These are phyloP conservation scores for Diogma glabrata DNA, from an alignment of 2,888 invertebrate species.

Conservation along the genomic window DNA sequence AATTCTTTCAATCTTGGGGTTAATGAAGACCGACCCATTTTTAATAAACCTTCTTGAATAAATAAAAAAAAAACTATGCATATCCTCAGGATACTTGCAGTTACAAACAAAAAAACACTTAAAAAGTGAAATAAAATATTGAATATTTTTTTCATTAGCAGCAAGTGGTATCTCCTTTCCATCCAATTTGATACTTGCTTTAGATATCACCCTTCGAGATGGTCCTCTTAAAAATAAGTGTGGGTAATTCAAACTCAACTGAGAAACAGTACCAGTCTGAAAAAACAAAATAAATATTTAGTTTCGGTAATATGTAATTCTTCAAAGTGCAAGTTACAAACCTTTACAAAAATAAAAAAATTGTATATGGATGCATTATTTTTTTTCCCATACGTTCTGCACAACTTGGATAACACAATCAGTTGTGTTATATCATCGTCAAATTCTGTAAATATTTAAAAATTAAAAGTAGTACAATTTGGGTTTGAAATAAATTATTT, in stretches of 20 bases:
- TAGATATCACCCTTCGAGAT: neutral
- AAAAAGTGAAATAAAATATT: neutral
- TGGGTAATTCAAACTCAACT: neutral
- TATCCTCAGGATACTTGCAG: neutral
- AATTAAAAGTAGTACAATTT: too few relatives aligned
- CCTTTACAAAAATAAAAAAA: too few relatives aligned
- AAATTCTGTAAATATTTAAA: too few relatives aligned
- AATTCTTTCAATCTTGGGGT: constrained; percentile 2
- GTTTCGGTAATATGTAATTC: too few relatives aligned
- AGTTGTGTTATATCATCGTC: too few relatives aligned
- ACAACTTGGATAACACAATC: too few relatives aligned
- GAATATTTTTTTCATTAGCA: neutral
- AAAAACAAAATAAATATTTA: too few relatives aligned
- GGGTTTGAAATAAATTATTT: too few relatives aligned
- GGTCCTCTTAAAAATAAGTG: neutral
- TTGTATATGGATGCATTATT: too few relatives aligned
- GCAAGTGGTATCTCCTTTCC: neutral
- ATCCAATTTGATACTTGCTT: neutral
- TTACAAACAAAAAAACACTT: neutral
- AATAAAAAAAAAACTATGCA: neutral
- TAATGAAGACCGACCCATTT: neutral
- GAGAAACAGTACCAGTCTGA: neutral
- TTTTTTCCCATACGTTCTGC: too few relatives aligned
- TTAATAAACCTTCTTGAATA: neutral
- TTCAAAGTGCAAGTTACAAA: too few relatives aligned